Evolutionary conservation across 2,113 vertebrate genomes (phyloP).

Genomic region (Tragelaphus scriptus): DNA sequence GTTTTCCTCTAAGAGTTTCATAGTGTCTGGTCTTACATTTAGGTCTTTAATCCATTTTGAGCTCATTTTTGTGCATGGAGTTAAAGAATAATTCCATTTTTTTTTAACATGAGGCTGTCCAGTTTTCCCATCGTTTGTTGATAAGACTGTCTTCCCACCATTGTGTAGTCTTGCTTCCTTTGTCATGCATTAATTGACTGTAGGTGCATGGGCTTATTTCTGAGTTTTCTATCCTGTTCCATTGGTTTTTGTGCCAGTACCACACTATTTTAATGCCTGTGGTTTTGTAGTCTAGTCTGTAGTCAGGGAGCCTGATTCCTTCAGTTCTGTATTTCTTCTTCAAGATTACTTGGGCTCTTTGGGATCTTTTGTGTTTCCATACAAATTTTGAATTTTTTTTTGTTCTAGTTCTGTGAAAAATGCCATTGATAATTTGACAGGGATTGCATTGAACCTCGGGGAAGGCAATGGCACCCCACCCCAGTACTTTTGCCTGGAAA

Average conservation of each 20-base stretch:
- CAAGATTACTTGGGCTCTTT: neutral
- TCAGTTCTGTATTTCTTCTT: neutral
- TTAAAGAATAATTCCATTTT: neutral
- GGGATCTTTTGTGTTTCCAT: neutral
- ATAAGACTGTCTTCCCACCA: neutral
- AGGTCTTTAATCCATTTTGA: neutral
- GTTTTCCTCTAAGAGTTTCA: neutral
- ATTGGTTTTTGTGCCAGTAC: neutral
- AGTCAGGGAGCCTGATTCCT: neutral
- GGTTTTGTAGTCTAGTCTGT: neutral
- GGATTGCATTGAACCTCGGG: neutral
- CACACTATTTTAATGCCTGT: neutral
- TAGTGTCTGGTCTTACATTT: neutral
- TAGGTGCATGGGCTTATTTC: neutral
- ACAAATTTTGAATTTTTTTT: neutral
- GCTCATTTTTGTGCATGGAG: neutral
- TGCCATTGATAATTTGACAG: neutral
- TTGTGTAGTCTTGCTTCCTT: neutral
- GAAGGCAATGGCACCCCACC: too few species aligned
- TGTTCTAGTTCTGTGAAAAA: neutral
- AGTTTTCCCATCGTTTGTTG: neutral
- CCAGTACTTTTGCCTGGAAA: too few species aligned
- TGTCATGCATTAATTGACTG: too few species aligned
- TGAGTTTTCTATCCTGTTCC: neutral
- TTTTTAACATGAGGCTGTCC: neutral